A percentile compares a stretch with the other conserved stretches of the same genome.
These are phyloP conservation scores for Poeciliopsis turrubarensis DNA, from an alignment of 2,113 vertebrate species.

Conservation along the genomic window DNA sequence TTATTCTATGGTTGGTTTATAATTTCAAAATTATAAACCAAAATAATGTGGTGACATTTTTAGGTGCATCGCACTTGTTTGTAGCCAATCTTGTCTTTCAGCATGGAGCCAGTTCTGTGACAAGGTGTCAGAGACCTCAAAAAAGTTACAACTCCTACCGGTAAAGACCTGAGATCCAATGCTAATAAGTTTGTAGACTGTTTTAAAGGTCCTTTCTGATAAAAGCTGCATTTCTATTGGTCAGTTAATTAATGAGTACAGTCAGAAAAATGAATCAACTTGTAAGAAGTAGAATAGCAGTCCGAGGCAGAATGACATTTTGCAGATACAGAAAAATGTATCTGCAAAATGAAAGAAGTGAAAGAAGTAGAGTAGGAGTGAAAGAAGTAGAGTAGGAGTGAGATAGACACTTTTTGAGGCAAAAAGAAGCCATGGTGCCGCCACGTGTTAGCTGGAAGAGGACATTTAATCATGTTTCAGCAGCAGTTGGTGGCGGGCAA, in stretches of 20 bases:
- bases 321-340: neutral
- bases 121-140: too few relatives aligned
- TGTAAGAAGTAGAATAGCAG: neutral
- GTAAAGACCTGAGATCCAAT: too few relatives aligned
- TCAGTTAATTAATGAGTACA: neutral
- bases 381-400: neutral
- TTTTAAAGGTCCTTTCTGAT: neutral
- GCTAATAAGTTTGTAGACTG: too few relatives aligned
- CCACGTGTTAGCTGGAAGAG: constrained; percentile 59
- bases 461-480: constrained; percentile 71
- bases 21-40: too few relatives aligned
- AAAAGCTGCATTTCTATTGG: neutral
- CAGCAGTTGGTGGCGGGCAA: constrained; percentile 71
- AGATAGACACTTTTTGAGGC: neutral
- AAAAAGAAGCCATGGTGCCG: constrained; percentile 21
- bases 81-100: too few relatives aligned
- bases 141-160: too few relatives aligned
- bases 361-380: too few relatives aligned
- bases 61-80: too few relatives aligned
- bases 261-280: neutral
- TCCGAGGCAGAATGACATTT: neutral
- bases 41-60: too few relatives aligned
- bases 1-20: too few relatives aligned
- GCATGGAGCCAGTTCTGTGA: too few relatives aligned
- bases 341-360: too few relatives aligned